Base-by-base conservation (phyloP, 53 echinoderm and acorn worm species). In the Luidia sarsii region DNA sequence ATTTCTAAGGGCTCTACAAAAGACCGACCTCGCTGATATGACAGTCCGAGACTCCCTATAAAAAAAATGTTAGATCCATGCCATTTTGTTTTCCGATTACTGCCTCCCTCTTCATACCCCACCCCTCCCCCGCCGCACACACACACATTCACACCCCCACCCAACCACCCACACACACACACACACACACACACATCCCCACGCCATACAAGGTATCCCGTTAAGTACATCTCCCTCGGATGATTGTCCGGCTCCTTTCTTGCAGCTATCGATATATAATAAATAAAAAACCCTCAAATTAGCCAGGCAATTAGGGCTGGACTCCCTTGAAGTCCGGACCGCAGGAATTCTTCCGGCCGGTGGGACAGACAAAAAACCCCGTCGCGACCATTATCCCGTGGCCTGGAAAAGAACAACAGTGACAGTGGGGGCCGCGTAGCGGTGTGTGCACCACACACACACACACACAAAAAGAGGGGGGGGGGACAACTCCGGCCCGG, bases 221-320 rank as follows among this genome's bases (percentile, higher is more conserved):
- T 75, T 75, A 57, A 75, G 57, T 57, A 59, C n/a, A 27, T 57
- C 21, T 39, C 75, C n/a, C 28, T 39, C 23, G 52, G 54, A 48
- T 48, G 71, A 71, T 71, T 71, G 61, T 33, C 16, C 14, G 3
- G 32, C 14, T 51, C n/a, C 8, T 56, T 39, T 39, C 21, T 27
- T 35, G 35, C 57, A 33, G n/a, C 75, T 39, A 57, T 75, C 46
- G 75, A 59, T 29, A 48, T 32, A 77, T 46, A 67, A 45, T 77
- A 48, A 77, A 48, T 50, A 50, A 69, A 56, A 60, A 41, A 43
- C 43, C 48, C 39, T 37, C 23, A 77, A 77, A 59, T 77, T 59
- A 60, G 61, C 45, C 43, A 13, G 77, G 77, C 77, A 77, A 77
- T 77, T 77, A 77, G 77, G 77, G 18, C 77, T 18, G 14, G 75